Conservation (phyloP, 2,888 invertebrate genomes). For the Odontocolon sp. region DNA sequence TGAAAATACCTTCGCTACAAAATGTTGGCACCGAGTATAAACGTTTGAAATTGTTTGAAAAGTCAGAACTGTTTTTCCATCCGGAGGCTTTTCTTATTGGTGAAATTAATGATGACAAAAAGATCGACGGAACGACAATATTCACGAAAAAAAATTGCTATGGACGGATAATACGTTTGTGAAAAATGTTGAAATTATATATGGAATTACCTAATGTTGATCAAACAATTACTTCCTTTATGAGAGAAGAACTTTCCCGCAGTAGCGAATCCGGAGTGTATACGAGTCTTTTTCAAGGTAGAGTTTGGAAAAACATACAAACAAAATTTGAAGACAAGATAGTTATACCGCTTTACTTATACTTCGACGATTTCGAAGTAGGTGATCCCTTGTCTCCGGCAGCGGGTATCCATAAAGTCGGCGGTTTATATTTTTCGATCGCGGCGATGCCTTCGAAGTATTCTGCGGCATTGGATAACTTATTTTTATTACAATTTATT, state of each 20-base stretch:
- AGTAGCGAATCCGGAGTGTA: background rate
- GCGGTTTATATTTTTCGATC: constrained; percentile 45
- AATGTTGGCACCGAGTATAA: constrained; percentile 15
- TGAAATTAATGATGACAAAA: background rate
- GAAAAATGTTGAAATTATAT: constrained; percentile 3
- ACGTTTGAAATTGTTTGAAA: constrained; percentile 1
- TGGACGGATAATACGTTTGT: constrained; percentile 15
- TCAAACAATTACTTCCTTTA: background rate
- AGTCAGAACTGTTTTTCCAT: constrained; percentile 8
- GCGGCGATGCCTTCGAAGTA: constrained; percentile 37
- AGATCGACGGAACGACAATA: background rate
- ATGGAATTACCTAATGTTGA: background rate
- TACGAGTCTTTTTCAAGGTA: background rate
- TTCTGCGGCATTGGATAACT: constrained; percentile 22
- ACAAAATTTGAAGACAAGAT: background rate
- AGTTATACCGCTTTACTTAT: background rate
- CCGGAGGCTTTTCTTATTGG: background rate
- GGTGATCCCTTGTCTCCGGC: constrained; percentile 12
- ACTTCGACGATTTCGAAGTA: constrained; percentile 25
- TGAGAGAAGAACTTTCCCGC: background rate
- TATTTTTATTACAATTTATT: constrained; percentile 41
- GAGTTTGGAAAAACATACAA: background rate
- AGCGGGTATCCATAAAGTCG: constrained; percentile 45
- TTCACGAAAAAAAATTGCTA: constrained; percentile 14
- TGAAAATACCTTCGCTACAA: background rate